Evolutionary conservation across 2,888 invertebrate species (phyloP).

Genomic region (Amblyjoppa proteus): DNA sequence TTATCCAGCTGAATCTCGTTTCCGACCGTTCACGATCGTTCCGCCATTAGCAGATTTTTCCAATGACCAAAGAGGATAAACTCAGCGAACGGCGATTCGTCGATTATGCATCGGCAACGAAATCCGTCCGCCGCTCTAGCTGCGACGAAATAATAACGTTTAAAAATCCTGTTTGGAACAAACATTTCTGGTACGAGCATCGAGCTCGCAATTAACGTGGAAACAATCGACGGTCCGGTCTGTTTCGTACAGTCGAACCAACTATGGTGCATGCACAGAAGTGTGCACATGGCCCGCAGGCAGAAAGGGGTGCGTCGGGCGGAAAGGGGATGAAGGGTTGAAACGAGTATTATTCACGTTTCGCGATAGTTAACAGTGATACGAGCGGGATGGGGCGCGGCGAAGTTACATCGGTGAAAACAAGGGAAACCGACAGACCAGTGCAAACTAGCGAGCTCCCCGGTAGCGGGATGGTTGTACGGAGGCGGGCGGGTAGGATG

Average conservation of each 20-base stretch:
- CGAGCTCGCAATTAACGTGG: conserved; percentile 41
- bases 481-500: not conserved
- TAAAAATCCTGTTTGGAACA: not conserved
- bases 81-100: not conserved
- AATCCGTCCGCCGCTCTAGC: not conserved
- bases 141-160: not conserved
- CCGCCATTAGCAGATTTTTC: not conserved
- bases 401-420: conserved; percentile 34
- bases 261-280: not conserved
- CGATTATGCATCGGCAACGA: not conserved
- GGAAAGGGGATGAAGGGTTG: not conserved
- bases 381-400: conserved; percentile 5
- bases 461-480: not conserved
- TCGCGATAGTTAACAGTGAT: conserved; percentile 49
- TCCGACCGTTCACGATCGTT: not conserved
- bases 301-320: not conserved
- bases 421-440: conserved; percentile 30
- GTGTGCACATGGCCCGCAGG: not conserved
- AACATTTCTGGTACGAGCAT: conserved; percentile 26
- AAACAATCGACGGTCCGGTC: conserved; percentile 29
- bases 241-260: conserved; percentile 5
- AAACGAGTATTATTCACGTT: conserved; percentile 48
- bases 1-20: not conserved
- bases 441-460: conserved; percentile 7
- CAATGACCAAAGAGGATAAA: not conserved